Percentiles rank a stretch among this genome's conserved stretches.
Evolutionary conservation across 2,888 invertebrate genomes (phyloP).

Genomic region (Xestia sexstrigata): DNA sequence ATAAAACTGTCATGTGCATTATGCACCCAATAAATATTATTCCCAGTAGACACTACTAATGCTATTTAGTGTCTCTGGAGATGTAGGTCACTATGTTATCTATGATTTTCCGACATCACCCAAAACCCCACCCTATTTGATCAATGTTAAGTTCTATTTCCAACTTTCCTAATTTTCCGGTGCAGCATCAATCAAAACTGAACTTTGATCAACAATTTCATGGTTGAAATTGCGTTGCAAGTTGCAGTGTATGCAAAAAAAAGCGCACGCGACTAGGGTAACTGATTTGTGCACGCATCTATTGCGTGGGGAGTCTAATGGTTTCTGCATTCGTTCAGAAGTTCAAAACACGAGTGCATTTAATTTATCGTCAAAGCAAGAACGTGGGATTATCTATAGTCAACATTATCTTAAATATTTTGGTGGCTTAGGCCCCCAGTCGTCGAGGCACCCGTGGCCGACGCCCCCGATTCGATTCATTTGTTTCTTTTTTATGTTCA

Average conservation of each 20-base stretch:
- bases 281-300: slow-evolving; percentile 79
- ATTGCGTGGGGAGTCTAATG: slow-evolving; percentile 85
- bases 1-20: slow-evolving; percentile 90
- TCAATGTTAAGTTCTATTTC: slow-evolving; percentile 74
- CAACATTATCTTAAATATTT: slow-evolving; percentile 88
- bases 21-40: slow-evolving; percentile 89
- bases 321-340: slow-evolving; percentile 83
- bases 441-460: no score
- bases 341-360: slow-evolving; percentile 80
- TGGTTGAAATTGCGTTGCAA: not conserved
- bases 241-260: slow-evolving; percentile 26
- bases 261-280: slow-evolving; percentile 44
- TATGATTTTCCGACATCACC: slow-evolving; percentile 67
- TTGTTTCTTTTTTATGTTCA: no score
- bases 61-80: slow-evolving; percentile 86
- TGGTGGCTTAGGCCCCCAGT: no score
- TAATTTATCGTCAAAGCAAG: slow-evolving; percentile 84
- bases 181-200: slow-evolving; percentile 44
- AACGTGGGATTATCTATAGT: slow-evolving; percentile 86
- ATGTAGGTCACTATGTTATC: slow-evolving; percentile 88
- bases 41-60: slow-evolving; percentile 86
- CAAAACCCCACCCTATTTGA: slow-evolving; percentile 70
- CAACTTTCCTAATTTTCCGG: slow-evolving; percentile 46
- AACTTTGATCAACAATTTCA: slow-evolving; percentile 29
- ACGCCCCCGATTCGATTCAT: no score